Base-by-base conservation (phyloP, 2,797 vertebrate species). In the Pseudomugil tenellus region DNA sequence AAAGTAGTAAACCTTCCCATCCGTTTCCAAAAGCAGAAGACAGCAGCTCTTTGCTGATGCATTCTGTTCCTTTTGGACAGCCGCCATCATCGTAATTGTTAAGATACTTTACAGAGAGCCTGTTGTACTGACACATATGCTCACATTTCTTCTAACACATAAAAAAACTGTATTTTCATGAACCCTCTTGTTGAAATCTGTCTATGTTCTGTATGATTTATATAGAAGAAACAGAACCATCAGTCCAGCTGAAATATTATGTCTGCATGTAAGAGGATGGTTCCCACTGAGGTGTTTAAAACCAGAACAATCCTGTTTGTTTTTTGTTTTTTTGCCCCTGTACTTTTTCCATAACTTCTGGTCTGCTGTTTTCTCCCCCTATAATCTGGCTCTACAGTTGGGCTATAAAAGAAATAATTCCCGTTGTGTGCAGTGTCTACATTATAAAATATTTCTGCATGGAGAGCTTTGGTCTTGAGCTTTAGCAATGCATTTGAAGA, bases 11-110 rank as follows among this genome's bases (percentile, higher is more conserved):
- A 51, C 53, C 56, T 41, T 71, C 72, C 81, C 79, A 75, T 87
- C 86, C 81, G 84, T 74, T 77, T 73, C 68, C 70, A 39, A 54
- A 78, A 78, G 60, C 57, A 12, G 61, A 77, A 70, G 74, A 76
- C 68, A 76, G 59, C 16, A 7, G 21, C 29, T 11, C 58, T 74
- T 73, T 1, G 63, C 65, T 63, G 53, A 77, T 62, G 70, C 75
- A 72, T 76, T 67, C 65, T 58, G 69, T 57, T 79, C 63, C 64
- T 73, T 60, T 46, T 37, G 43, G 67, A 65, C 39, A 4, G 4
- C 65, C 4, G 52, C 71, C 57, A 19, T 63, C 74, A 37, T 71
- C 65, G 25, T 72, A 56, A 39, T 74, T 54, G 83, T 60, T 61
- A 61, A 59, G 34, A n/a, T 11, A 17, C 55, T 72, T 79, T 62